phyloP scores from a whole-genome alignment of 1,140 invertebrate genomes.

The Platyura marginata region DNA sequence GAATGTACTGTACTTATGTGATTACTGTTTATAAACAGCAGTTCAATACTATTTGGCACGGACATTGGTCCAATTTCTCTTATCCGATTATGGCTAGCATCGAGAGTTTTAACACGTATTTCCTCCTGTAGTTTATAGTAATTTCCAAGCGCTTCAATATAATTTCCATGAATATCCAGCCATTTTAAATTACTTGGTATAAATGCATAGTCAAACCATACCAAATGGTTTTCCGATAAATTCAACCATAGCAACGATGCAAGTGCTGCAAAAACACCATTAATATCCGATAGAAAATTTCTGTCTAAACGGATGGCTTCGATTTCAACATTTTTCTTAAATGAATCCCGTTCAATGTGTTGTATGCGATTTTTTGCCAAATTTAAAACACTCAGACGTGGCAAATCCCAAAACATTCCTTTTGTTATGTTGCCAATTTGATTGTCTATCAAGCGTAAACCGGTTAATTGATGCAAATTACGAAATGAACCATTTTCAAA shows the following conservation, averaged over 20 bases:
- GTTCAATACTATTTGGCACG: constrained; percentile 75
- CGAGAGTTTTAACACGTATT: constrained; percentile 61
- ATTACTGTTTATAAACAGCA: constrained; percentile 80
- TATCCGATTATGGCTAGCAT: constrained; percentile 74
- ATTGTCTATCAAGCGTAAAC: constrained; percentile 68
- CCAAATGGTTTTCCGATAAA: constrained; percentile 76
- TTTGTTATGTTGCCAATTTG: constrained; percentile 66
- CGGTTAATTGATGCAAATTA: constrained; percentile 66
- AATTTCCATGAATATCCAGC: constrained; percentile 77
- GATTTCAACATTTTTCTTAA: constrained; percentile 56
- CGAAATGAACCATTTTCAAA: constrained; percentile 67
- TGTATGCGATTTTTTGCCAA: constrained; percentile 75
- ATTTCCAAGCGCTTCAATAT: constrained; percentile 66
- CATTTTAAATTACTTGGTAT: constrained; percentile 74
- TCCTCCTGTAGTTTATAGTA: constrained; percentile 68
- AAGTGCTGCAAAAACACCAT: constrained; percentile 65
- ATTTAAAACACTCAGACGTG: constrained; percentile 66
- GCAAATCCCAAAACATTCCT: constrained; percentile 70
- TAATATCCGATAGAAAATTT: constrained; percentile 70
- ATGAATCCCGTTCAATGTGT: constrained; percentile 60
- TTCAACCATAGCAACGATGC: constrained; percentile 69
- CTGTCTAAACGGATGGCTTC: constrained; percentile 72
- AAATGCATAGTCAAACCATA: constrained; percentile 81
- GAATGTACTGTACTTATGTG: constrained; percentile 56
- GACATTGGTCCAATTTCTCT: constrained; percentile 56